Evolutionary conservation across 1,140 invertebrate species (phyloP).

Genomic region (Oreohelix idahoensis): DNA sequence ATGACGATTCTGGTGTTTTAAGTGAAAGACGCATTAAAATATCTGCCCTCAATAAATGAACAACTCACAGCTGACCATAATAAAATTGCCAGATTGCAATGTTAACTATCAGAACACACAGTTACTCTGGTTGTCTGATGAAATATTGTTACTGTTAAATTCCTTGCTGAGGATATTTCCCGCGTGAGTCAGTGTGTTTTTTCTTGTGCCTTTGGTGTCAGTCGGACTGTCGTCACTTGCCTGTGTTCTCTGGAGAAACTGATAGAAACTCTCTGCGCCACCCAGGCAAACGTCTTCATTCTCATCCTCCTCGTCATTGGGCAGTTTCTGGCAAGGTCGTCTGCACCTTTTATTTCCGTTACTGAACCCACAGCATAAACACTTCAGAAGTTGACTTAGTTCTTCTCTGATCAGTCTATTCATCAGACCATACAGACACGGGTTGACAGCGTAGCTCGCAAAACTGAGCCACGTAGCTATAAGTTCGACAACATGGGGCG

Average conservation of each 20-base stretch:
- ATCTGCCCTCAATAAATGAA: too few relatives aligned
- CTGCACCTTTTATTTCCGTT: neutral
- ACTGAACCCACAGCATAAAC: neutral
- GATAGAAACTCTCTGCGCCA: slow-evolving; percentile 36
- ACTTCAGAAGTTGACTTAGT: slow-evolving; percentile 16
- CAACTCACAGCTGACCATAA: too few relatives aligned
- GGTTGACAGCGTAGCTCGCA: slow-evolving; percentile 43
- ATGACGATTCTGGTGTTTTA: too few relatives aligned
- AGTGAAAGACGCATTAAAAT: too few relatives aligned
- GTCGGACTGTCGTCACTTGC: neutral
- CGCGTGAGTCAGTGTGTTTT: neutral
- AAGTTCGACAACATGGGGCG: neutral
- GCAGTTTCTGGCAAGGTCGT: neutral
- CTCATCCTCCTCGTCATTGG: neutral
- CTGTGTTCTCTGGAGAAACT: slow-evolving; percentile 40
- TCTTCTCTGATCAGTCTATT: slow-evolving; percentile 46
- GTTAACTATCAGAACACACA: neutral
- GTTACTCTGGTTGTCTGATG: neutral
- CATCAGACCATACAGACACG: slow-evolving; percentile 45
- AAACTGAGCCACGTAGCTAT: slow-evolving; percentile 41
- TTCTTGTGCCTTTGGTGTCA: neutral
- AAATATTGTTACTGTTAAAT: neutral
- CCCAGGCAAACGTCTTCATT: neutral
- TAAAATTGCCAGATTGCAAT: too few relatives aligned
- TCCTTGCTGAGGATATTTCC: neutral